These are phyloP conservation scores for Rhingia campestris DNA, from an alignment of 2,888 invertebrate genomes.

Conservation along the genomic window DNA sequence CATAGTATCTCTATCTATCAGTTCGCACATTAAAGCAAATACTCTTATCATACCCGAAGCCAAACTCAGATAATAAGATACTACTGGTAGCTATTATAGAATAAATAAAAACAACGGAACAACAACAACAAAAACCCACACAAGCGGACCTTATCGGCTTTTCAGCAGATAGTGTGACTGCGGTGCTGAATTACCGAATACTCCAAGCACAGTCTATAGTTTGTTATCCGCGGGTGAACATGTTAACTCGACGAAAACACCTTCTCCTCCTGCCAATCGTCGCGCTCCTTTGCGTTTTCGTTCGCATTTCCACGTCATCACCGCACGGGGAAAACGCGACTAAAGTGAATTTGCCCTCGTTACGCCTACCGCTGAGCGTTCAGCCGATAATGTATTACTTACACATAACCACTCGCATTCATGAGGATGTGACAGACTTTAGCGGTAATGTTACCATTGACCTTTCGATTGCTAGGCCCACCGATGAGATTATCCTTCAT, in stretches of 20 bases:
- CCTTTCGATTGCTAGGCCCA: conserved; percentile 77
- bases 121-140: conserved; percentile 18
- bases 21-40: not conserved
- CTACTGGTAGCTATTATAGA: conserved; percentile 12
- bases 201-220: conserved; percentile 45
- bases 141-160: conserved; percentile 28
- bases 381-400: conserved; percentile 84
- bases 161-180: conserved; percentile 34
- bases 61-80: not conserved
- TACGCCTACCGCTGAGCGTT: conserved; percentile 85
- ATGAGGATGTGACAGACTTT: conserved; percentile 76
- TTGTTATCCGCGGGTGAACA: conserved; percentile 44
- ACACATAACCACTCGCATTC: conserved; percentile 78
- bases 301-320: conserved; percentile 24
- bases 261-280: conserved; percentile 26
- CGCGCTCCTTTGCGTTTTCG: conserved; percentile 14
- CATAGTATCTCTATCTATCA: not conserved
- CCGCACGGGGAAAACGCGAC: not conserved
- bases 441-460: conserved; percentile 80
- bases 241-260: conserved; percentile 39
- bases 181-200: conserved; percentile 33
- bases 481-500: conserved; percentile 80
- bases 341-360: not conserved
- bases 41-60: not conserved
- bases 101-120: conserved; percentile 19